Evolutionary conservation across 2,888 invertebrate species (phyloP).

Genomic region (Hirtodrosophila cameraria): DNA sequence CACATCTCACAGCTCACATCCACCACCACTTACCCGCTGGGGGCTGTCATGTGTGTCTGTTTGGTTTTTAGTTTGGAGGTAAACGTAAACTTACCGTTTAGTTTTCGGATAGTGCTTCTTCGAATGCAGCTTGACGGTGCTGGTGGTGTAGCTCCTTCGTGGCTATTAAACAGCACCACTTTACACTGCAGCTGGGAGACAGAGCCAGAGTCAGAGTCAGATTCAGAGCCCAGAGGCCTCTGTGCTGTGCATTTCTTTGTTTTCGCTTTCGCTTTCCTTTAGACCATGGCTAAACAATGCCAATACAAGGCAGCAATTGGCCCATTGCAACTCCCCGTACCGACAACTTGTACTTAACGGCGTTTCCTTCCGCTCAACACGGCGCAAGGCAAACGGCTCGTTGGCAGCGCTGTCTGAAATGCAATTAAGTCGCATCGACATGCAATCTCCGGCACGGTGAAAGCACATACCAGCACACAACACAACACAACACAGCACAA

Average conservation of each 20-base stretch:
- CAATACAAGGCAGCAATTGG: conserved; percentile 39
- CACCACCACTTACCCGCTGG: background rate
- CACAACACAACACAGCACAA: conserved; percentile 38
- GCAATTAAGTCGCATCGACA: conserved; percentile 78
- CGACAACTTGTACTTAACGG: conserved; percentile 71
- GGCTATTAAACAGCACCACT: conserved; percentile 67
- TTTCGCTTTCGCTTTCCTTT: conserved; percentile 48
- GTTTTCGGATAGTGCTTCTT: conserved; percentile 40
- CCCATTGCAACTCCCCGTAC: conserved; percentile 9
- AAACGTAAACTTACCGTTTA: conserved; percentile 64
- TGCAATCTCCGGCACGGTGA: conserved; percentile 72
- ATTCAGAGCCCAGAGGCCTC: conserved; percentile 9
- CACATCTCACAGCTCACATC: background rate
- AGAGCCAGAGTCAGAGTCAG: background rate
- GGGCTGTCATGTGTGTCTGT: conserved; percentile 13
- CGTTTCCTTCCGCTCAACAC: conserved; percentile 73
- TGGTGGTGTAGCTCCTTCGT: conserved; percentile 53
- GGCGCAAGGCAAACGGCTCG: conserved; percentile 52
- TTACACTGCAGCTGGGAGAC: conserved; percentile 28
- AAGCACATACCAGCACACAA: conserved; percentile 25
- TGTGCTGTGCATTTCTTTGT: conserved; percentile 35
- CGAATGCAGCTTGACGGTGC: conserved; percentile 10
- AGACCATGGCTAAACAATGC: conserved; percentile 53
- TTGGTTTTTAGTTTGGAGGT: conserved; percentile 33
- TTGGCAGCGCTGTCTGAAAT: conserved; percentile 76